Evolutionary conservation across 1,140 invertebrate genomes (phyloP).

Genomic region (Cyphomyrmex costatus): DNA sequence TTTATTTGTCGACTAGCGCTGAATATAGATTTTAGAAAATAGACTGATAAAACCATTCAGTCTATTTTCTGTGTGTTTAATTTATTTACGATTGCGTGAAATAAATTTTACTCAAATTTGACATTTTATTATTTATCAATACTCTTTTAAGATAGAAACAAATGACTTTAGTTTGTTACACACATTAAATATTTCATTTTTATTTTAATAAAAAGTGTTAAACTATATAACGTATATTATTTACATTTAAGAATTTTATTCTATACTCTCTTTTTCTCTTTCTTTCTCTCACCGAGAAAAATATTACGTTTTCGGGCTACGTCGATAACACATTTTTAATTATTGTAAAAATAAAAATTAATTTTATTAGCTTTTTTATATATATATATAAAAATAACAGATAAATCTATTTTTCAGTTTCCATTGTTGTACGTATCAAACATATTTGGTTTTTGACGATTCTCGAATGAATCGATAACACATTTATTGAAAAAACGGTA

Average conservation of each 20-base stretch:
- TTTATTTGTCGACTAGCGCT: background rate
- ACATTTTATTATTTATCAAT: too few relatives aligned
- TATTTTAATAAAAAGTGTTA: background rate
- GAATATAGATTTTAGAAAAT: constrained; percentile 32
- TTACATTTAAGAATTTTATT: constrained; percentile 5
- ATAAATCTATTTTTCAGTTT: constrained; percentile 2
- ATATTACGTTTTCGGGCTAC: constrained; percentile 14
- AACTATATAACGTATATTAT: background rate
- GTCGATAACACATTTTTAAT: constrained; percentile 39
- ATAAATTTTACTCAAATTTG: background rate
- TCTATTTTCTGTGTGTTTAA: background rate
- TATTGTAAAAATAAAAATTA: constrained; percentile 12
- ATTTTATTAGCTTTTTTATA: constrained; percentile 31
- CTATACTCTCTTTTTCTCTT: background rate
- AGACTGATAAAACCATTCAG: background rate
- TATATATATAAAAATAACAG: background rate
- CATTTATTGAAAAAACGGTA: constrained; percentile 21
- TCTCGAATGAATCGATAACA: constrained; percentile 18
- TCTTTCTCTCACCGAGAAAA: background rate
- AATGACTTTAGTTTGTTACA: background rate
- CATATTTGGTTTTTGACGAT: background rate
- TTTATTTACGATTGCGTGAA: background rate
- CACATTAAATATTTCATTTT: background rate
- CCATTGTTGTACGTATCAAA: background rate
- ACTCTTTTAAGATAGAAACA: too few relatives aligned